These are phyloP conservation scores for Drosophila melanogaster DNA, from an alignment of 1,140 invertebrate species.

Conservation along the genomic window Release_6_plus_ISO1_MT NT_037436.4:21556501-21557000, in stretches of 20 bases:
- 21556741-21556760: constrained; percentile 52
- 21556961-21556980: constrained; percentile 81
- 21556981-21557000: constrained; percentile 77
- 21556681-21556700: constrained; percentile 67
- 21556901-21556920: constrained; percentile 55
- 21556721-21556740: constrained; percentile 68
- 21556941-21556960: constrained; percentile 73
- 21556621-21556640: constrained; percentile 75
- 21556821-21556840: constrained; percentile 6
- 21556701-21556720: constrained; percentile 74
- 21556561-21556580: constrained; percentile 36
- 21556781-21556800: constrained; percentile 19
- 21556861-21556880: constrained; percentile 27
- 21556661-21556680: constrained; percentile 69
- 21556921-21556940: constrained; percentile 59
- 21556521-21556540: constrained; percentile 34
- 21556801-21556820: constrained; percentile 24
- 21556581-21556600: constrained; percentile 60
- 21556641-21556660: constrained; percentile 75
- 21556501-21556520: constrained; percentile 64
- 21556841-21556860: constrained; percentile 19
- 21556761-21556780: constrained; percentile 12
- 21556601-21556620: constrained; percentile 79
- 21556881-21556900: constrained; percentile 38
- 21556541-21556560: constrained; percentile 46